Percentiles rank a stretch among this genome's conserved stretches.
These are phyloP conservation scores for Busseola fusca DNA, from an alignment of 2,888 invertebrate species.

Conservation along the genomic window DNA sequence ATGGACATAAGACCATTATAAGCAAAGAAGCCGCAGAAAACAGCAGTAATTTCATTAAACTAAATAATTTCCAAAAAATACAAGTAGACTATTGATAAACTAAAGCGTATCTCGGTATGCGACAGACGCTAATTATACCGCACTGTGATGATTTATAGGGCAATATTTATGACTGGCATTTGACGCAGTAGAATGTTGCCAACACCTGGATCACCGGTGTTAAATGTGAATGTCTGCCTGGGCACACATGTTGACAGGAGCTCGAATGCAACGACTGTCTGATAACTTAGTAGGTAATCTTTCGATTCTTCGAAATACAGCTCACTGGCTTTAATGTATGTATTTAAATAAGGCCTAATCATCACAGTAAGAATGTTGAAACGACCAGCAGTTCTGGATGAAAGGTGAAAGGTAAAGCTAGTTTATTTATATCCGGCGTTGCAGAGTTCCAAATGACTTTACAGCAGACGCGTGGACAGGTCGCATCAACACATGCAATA, in stretches of 20 bases:
- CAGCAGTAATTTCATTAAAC: too few relatives aligned
- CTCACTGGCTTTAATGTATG: background rate
- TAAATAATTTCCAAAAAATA: conserved; percentile 20
- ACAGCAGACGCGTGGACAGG: background rate
- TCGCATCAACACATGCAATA: conserved; percentile 11
- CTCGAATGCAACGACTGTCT: background rate
- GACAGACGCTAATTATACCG: conserved; percentile 37
- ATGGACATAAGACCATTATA: background rate
- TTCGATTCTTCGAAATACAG: conserved; percentile 6
- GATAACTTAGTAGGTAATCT: background rate
- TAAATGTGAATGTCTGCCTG: background rate
- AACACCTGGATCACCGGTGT: conserved; percentile 29
- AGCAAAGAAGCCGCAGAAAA: background rate
- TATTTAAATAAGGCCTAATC: conserved; percentile 16
- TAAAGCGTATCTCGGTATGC: conserved; percentile 12
- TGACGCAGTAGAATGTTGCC: conserved; percentile 20
- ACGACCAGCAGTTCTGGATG: conserved; percentile 8
- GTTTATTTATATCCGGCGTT: conserved; percentile 24
- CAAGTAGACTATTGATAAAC: conserved; percentile 13
- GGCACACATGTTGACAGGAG: background rate
- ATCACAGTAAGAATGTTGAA: conserved; percentile 15
- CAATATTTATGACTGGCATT: conserved; percentile 28
- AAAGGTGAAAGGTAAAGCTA: conserved; percentile 34
- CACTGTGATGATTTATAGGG: conserved; percentile 43
- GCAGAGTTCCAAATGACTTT: conserved; percentile 23